Evolutionary conservation across 2,888 invertebrate species (phyloP).

Genomic region (Cheilosia vulpina): DNA sequence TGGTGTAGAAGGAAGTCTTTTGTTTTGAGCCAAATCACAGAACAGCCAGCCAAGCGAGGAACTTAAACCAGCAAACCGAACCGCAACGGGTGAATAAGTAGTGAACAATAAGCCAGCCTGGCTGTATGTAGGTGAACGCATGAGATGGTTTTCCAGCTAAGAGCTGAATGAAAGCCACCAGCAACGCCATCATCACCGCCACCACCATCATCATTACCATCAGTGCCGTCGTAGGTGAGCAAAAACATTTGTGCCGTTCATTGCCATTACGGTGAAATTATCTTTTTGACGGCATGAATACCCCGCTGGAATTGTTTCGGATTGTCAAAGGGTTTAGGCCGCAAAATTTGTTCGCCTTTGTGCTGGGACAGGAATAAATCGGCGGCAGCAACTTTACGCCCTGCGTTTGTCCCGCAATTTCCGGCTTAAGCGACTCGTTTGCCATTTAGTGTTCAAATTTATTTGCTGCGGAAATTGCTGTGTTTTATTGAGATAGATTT

Average conservation of each 20-base stretch:
- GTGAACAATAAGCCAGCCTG: conserved; percentile 28
- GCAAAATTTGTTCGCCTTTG: conserved; percentile 35
- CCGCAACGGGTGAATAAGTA: conserved; percentile 59
- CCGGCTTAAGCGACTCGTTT: background rate
- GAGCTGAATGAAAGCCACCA: conserved; percentile 34
- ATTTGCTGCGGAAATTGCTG: background rate
- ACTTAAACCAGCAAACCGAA: conserved; percentile 51
- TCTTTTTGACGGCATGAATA: conserved; percentile 29
- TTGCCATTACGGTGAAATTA: conserved; percentile 10
- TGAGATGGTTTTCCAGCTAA: conserved; percentile 53
- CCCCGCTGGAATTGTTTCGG: conserved; percentile 39
- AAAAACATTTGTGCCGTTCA: conserved; percentile 19
- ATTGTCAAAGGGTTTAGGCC: conserved; percentile 34
- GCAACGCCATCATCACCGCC: conserved; percentile 21
- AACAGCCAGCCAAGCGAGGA: conserved; percentile 59
- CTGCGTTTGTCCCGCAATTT: conserved; percentile 5
- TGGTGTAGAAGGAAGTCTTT: conserved; percentile 46
- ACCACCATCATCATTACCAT: conserved; percentile 2
- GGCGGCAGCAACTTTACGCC: background rate
- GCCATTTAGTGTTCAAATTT: background rate
- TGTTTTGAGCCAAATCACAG: conserved; percentile 42
- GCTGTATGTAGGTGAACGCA: conserved; percentile 51
- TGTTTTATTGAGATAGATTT: no score
- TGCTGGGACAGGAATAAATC: conserved; percentile 9
- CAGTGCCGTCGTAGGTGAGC: background rate